These are phyloP conservation scores for Sebastes miniatus DNA, from an alignment of 2,797 vertebrate species.

Conservation along the genomic window DNA sequence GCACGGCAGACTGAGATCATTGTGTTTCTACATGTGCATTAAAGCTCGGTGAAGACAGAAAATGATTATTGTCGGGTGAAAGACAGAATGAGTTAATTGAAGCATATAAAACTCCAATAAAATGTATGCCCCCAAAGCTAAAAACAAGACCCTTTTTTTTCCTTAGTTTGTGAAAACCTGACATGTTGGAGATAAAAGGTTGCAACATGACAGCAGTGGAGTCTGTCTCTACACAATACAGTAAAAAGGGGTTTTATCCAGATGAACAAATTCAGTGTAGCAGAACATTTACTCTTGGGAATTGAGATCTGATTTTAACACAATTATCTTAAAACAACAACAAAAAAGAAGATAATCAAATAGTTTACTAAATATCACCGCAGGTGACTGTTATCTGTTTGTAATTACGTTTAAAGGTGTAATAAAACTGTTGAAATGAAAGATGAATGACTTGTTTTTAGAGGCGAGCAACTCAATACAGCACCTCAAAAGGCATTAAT, in stretches of 20 bases:
- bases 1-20: conserved; percentile 5
- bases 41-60: background rate
- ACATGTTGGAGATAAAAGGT: background rate
- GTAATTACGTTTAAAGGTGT: conserved; percentile 73
- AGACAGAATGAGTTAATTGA: conserved; percentile 1
- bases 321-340: conserved; percentile 42
- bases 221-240: background rate
- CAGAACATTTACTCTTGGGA: conserved; percentile 15
- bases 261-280: background rate
- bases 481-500: conserved; percentile 75
- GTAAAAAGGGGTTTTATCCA: background rate
- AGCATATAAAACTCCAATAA: background rate
- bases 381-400: conserved; percentile 75
- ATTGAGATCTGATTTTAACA: conserved; percentile 32
- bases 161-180: background rate
- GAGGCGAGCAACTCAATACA: conserved; percentile 68
- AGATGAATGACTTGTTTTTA: conserved; percentile 79
- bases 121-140: background rate
- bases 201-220: background rate
- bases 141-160: background rate
- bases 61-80: background rate
- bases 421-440: conserved; percentile 76
- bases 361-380: conserved; percentile 66
- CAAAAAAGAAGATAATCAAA: conserved; percentile 48
- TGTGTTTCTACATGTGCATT: conserved; percentile 8